Evolutionary conservation across 2,113 vertebrate genomes (phyloP).

Genomic region (Ammodramus savannarum): DNA sequence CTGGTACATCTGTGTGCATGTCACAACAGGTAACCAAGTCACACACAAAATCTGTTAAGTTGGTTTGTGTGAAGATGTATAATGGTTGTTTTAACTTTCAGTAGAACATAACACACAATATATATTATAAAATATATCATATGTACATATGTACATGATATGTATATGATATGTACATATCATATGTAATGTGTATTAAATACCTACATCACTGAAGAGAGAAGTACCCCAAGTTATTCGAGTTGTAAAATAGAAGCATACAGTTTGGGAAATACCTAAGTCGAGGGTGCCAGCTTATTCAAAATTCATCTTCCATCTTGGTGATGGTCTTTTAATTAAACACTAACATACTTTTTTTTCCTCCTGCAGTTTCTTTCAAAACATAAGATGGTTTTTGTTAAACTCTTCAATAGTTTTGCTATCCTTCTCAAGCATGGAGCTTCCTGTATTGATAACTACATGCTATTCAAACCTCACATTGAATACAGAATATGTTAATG

Average conservation of each 20-base stretch:
- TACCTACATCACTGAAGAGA: background rate
- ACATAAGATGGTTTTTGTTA: background rate
- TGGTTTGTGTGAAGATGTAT: background rate
- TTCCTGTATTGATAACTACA: background rate
- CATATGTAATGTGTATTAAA: background rate
- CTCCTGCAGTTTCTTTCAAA: background rate
- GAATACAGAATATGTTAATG: background rate
- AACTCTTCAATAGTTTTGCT: background rate
- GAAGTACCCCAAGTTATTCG: background rate
- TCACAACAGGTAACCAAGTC: background rate
- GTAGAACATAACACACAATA: background rate
- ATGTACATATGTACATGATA: no score
- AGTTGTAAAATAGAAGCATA: background rate
- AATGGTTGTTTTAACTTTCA: background rate
- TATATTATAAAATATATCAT: background rate
- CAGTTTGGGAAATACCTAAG: background rate
- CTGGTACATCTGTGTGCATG: background rate
- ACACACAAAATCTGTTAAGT: background rate
- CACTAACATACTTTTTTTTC: background rate
- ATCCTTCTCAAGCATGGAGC: background rate
- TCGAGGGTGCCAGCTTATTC: background rate
- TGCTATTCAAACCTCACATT: background rate
- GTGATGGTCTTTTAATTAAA: background rate
- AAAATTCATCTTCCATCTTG: background rate
- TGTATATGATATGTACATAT: no score